Conservation (phyloP, 2,888 invertebrate species). For the Metalampra italica region DNA sequence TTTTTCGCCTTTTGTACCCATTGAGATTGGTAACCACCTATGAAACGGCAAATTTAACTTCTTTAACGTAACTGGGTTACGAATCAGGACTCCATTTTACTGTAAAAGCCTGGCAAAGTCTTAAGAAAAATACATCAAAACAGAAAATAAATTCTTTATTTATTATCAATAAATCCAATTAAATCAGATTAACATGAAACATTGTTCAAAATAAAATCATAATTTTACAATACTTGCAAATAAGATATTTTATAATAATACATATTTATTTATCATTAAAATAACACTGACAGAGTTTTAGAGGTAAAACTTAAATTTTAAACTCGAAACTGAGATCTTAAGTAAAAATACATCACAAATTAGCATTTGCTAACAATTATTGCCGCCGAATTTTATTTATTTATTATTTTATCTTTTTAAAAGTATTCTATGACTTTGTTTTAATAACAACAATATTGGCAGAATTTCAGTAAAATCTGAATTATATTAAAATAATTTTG, state of each 20-base stretch:
- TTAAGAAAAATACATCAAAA: conserved; percentile 51
- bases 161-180: conserved; percentile 70
- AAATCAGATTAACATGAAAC: conserved; percentile 64
- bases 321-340: conserved; percentile 64
- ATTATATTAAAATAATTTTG: neutral
- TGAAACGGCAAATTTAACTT: no score
- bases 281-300: conserved; percentile 25
- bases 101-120: neutral
- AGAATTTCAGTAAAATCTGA: no score
- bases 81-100: no score
- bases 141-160: conserved; percentile 78
- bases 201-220: conserved; percentile 36
- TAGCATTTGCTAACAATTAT: conserved; percentile 37
- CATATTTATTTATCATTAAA: conserved; percentile 18
- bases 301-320: conserved; percentile 40
- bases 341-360: conserved; percentile 60
- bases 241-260: conserved; percentile 17
- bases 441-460: no score
- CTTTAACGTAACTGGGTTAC: no score
- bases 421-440: no score
- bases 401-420: no score
- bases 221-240: conserved; percentile 24
- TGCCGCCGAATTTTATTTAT: conserved; percentile 34
- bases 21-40: no score
- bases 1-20: no score